phyloP scores from a whole-genome alignment of 2,888 invertebrate species.

The Lacanobia wlatinum region DNA sequence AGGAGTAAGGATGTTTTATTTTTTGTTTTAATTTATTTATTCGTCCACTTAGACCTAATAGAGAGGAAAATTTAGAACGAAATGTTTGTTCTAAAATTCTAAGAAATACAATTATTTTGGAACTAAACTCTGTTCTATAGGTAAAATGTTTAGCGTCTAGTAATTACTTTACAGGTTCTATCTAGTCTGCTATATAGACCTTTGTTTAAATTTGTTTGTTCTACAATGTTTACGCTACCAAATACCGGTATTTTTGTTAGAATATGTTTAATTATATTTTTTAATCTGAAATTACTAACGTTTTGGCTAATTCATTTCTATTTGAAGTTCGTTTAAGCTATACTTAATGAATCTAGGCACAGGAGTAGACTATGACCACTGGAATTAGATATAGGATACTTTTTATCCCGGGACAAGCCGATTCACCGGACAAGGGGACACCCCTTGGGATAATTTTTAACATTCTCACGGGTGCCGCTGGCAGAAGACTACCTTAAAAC shows the following conservation, averaged over 20 bases:
- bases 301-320: neutral
- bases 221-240: neutral
- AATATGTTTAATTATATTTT: neutral
- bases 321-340: neutral
- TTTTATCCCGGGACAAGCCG: too few relatives aligned
- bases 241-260: neutral
- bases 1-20: too few relatives aligned
- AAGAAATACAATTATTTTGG: neutral
- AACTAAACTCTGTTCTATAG: neutral
- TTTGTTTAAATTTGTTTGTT: neutral
- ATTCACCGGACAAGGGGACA: too few relatives aligned
- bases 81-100: neutral
- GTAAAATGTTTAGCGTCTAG: neutral
- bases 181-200: neutral
- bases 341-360: too few relatives aligned
- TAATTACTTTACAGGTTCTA: neutral
- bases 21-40: neutral
- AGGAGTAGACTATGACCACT: too few relatives aligned
- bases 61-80: neutral
- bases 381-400: too few relatives aligned
- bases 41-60: neutral
- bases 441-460: too few relatives aligned
- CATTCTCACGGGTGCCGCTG: too few relatives aligned
- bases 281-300: neutral
- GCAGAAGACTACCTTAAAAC: too few relatives aligned